Conservation (phyloP, 1,140 invertebrate species). For the Drosophila grimshawi region DNA sequence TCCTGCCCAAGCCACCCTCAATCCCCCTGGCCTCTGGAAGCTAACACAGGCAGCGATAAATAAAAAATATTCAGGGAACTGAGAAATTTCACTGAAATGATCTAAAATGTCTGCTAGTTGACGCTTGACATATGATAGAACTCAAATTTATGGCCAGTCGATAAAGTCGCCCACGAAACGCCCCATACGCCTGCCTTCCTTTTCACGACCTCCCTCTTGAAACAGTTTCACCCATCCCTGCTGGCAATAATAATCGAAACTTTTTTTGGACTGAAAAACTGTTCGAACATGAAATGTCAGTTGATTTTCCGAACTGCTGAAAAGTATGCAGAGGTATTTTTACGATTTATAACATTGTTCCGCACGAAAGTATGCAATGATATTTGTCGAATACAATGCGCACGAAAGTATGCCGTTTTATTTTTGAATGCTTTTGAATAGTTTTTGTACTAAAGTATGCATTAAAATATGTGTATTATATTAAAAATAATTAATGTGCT, state of each 20-base stretch:
- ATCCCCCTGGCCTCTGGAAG: not conserved
- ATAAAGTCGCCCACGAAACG: no score
- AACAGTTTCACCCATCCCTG: no score
- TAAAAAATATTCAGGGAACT: not conserved
- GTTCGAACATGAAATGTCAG: not conserved
- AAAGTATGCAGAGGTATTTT: not conserved
- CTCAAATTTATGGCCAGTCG: not conserved
- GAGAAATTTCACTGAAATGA: not conserved
- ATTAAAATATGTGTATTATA: not conserved
- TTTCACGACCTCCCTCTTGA: no score
- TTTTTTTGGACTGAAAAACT: not conserved
- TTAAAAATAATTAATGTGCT: slow-evolving; percentile 50
- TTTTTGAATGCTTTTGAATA: no score
- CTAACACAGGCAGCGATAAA: not conserved
- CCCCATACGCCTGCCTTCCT: no score
- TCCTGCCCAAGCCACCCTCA: no score
- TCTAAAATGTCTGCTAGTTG: not conserved
- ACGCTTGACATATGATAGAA: not conserved
- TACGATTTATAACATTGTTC: not conserved
- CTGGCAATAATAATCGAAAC: no score
- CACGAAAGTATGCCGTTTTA: not conserved
- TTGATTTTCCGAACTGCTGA: not conserved
- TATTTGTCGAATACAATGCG: not conserved
- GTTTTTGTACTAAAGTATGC: no score
- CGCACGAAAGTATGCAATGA: not conserved